A percentile compares a stretch with the other conserved stretches of the same genome.
phyloP scores from a whole-genome alignment of 2,113 vertebrate genomes.

The Polypterus bichir region DNA sequence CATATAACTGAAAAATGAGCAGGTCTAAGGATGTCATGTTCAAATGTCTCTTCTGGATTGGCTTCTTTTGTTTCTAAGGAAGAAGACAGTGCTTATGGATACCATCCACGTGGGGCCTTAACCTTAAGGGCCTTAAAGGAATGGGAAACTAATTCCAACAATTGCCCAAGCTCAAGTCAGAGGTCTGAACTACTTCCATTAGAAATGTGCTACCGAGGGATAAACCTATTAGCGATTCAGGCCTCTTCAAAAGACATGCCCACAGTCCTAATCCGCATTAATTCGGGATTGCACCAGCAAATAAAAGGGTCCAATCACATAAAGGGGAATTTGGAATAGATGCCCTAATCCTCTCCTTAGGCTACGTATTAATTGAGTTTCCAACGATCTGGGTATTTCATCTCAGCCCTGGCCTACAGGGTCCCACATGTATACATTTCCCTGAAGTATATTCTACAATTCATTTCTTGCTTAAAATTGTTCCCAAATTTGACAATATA shows the following conservation, averaged over 20 bases:
- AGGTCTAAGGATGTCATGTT: too few species aligned
- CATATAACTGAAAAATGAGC: too few species aligned
- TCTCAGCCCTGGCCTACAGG: neutral
- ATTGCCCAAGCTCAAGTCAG: neutral
- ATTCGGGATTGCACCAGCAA: slow-evolving; percentile 22
- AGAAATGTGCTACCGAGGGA: slow-evolving; percentile 22
- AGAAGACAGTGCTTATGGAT: neutral
- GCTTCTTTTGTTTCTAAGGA: too few species aligned
- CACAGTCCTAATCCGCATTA: slow-evolving; percentile 25
- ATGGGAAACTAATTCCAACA: neutral
- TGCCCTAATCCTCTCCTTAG: slow-evolving; percentile 26
- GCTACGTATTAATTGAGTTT: slow-evolving; percentile 23
- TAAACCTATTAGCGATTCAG: slow-evolving; percentile 35
- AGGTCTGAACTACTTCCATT: slow-evolving; percentile 14
- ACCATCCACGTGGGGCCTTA: neutral
- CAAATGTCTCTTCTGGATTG: too few species aligned
- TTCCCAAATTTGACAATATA: too few species aligned
- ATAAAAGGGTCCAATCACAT: slow-evolving; percentile 19
- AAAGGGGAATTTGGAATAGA: slow-evolving; percentile 12
- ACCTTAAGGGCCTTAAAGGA: neutral
- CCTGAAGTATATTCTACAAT: too few species aligned
- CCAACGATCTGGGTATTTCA: neutral
- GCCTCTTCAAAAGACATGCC: slow-evolving; percentile 34
- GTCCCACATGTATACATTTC: too few species aligned
- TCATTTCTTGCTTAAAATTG: too few species aligned